Conservation (phyloP, 1,140 invertebrate genomes). For the Heterodera carotae region DNA sequence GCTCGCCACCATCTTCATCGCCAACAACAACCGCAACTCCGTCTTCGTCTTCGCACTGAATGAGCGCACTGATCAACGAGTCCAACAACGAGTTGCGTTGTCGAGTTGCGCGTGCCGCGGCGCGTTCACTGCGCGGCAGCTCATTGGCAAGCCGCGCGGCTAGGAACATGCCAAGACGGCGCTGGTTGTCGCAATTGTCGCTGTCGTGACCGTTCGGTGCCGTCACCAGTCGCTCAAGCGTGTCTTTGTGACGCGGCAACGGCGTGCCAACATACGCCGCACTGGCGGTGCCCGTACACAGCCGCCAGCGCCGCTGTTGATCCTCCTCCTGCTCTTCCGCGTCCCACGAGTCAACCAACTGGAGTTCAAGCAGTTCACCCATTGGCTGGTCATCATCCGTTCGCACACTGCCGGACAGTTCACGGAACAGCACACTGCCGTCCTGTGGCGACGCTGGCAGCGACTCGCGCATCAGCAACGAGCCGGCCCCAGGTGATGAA, state of each 20-base stretch:
- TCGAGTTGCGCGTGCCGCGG: constrained; percentile 10
- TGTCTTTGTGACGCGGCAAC: constrained; percentile 14
- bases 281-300: too few species aligned
- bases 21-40: too few species aligned
- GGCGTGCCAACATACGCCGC: too few species aligned
- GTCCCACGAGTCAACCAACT: constrained; percentile 9
- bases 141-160: neutral
- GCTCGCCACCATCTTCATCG: neutral
- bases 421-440: neutral
- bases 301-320: too few species aligned
- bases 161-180: constrained; percentile 14
- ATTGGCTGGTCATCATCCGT: neutral
- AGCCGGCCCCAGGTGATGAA: neutral
- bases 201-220: too few species aligned
- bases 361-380: constrained; percentile 10
- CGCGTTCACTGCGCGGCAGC: constrained; percentile 24
- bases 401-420: constrained; percentile 1
- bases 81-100: constrained; percentile 36
- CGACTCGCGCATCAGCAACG: neutral
- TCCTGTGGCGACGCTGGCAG: neutral
- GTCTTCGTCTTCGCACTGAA: constrained; percentile 1
- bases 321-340: neutral
- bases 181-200: neutral
- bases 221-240: constrained; percentile 20
- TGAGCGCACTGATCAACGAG: constrained; percentile 34